These are phyloP conservation scores for Grus americana DNA, from an alignment of 2,113 vertebrate genomes.

Conservation along the genomic window DNA sequence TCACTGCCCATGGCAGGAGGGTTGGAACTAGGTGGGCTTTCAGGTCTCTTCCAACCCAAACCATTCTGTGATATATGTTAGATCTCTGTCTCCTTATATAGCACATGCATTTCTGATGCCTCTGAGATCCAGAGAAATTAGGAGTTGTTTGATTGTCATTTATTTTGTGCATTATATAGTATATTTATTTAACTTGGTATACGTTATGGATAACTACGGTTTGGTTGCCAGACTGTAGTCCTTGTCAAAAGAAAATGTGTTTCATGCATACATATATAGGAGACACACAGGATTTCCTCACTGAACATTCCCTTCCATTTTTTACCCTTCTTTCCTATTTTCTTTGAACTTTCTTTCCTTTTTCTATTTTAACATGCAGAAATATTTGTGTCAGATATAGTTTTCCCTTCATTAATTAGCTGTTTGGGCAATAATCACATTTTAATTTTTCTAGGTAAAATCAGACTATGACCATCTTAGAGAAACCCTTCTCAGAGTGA, in stretches of 20 bases:
- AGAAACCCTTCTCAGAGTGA: constrained; percentile 82
- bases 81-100: background rate
- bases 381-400: background rate
- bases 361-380: background rate
- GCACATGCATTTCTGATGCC: background rate
- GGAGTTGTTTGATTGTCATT: background rate
- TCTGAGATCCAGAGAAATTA: background rate
- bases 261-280: background rate
- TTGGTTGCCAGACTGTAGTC: background rate
- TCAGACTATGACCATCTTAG: constrained; percentile 84
- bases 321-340: background rate
- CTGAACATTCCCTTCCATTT: background rate
- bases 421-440: background rate
- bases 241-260: background rate
- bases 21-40: no score
- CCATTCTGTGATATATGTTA: background rate
- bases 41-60: no score
- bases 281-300: background rate
- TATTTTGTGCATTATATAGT: background rate
- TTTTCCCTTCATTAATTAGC: background rate
- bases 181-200: background rate
- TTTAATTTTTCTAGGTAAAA: constrained; percentile 77
- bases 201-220: background rate
- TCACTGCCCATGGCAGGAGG: no score
- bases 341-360: background rate